Evolutionary conservation across 2,113 vertebrate genomes (phyloP), one percentile per base, ranked within the genome.

Genomic region (Tragelaphus strepsiceros): DNA sequence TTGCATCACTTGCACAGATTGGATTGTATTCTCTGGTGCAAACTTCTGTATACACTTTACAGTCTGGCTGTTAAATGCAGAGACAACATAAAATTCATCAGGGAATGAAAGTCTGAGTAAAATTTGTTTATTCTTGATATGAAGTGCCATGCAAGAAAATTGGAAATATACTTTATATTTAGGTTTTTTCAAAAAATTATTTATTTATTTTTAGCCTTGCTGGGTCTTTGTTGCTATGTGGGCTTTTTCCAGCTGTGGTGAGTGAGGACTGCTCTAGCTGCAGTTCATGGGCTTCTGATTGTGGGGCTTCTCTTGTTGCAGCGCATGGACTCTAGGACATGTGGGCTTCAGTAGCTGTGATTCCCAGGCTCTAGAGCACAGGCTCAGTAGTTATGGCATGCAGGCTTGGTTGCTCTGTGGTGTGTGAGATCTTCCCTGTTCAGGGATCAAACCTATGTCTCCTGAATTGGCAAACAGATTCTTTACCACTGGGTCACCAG

Each of bases 41-140:
- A 2, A 0, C 0, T 6, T 12, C 0, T 35, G 5, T 14, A 61
- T 74, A 94, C 6, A 1, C 2, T 2, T 4, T 1, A 14, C 85
- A 97, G 30, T 71, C 1, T 51, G 59, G 80, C 91, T 94, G 35
- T n/a, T 67, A 96, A 64, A 71, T 13, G 78, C 7, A 77, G 35
- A 96, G n/a, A 61, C 2, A 53, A 49, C 3, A 84, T 17, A 39
- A 32, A 85, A 17, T 82, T 92, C 61, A 46, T 58, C 14, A 58
- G 17, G n/a, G 15, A 46, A 35, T 35, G 6, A 43, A 86, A 49
- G 12, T 88, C 39, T 49, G 17, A 87, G 15, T 9, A 62, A 49
- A 88, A 56, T 81, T 54, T 88, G 7, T 54, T 67, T 54, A 86
- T 49, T 90, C 43, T 59, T 54, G 26, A 64, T 61, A 53, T 9